phyloP scores from a whole-genome alignment of 2,888 invertebrate species.

The Helicoverpa assulta region DNA sequence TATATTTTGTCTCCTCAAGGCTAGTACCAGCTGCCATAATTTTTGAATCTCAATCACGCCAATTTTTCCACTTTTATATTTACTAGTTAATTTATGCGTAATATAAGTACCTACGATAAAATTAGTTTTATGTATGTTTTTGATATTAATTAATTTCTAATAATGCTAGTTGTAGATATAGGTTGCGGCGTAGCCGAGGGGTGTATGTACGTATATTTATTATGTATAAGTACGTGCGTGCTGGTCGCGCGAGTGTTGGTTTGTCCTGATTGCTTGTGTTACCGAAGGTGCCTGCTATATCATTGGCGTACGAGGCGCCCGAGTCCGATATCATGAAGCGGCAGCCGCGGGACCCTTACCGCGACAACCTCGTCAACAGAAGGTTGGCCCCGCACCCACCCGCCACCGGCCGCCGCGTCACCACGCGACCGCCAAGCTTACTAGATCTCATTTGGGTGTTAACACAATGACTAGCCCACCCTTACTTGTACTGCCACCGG shows the following conservation, averaged over 20 bases:
- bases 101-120: conserved; percentile 73
- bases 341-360: conserved; percentile 98
- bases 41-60: conserved; percentile 81
- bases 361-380: conserved; percentile 99
- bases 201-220: conserved; percentile 78
- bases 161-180: conserved; percentile 75
- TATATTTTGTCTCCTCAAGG: conserved; percentile 75
- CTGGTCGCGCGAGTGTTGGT: conserved; percentile 73
- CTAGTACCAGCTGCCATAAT: conserved; percentile 75
- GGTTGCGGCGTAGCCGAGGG: conserved; percentile 70
- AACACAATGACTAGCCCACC: conserved; percentile 83
- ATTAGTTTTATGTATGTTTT: conserved; percentile 71
- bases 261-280: conserved; percentile 90
- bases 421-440: conserved; percentile 73
- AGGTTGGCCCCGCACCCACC: conserved; percentile 92
- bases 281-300: conserved; percentile 98
- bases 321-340: conserved; percentile 99
- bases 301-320: conserved; percentile 99
- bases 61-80: conserved; percentile 79
- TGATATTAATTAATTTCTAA: conserved; percentile 62
- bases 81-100: conserved; percentile 80
- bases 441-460: conserved; percentile 85
- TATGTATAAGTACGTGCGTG: conserved; percentile 75
- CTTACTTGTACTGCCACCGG: conserved; percentile 55
- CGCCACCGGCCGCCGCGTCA: conserved; percentile 59